Base-by-base conservation (phyloP, 2,888 invertebrate genomes). In the Clepsis dumicolana region DNA sequence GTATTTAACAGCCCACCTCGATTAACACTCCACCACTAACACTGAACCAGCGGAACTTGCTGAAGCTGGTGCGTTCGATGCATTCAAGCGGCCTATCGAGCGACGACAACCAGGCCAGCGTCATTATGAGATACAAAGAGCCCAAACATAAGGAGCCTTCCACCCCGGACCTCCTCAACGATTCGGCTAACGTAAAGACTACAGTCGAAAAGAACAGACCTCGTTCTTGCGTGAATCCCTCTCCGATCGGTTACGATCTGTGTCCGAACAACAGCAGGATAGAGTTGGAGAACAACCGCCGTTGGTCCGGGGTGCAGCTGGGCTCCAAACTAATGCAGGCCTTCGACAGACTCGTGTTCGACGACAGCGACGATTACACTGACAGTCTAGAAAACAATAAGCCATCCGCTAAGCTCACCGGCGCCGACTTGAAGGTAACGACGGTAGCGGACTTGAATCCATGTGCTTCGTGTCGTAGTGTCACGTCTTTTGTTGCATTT, bases 231-330 rank as follows among this genome's bases (percentile, higher is more conserved):
- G 94, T 96, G n/a, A 95, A 96, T 78, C 94, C 94, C 64, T 87
- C 86, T 50, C 81, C 86, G 71, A 82, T 93, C 60, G 90, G 89
- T 32, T 93, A 94, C 61, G 94, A 94, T 65, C 85, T 94, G 25
- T 91, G 93, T 71, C 92, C 90, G 24, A 91, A 89, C 50, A 91
- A 94, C 72, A 94, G 94, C 79, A 86, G 91, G 70, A 94, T 85
- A 70, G 93, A 87, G 78, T 83, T 84, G 81, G 89, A 85, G 76
- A 87, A 75, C 29, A 96, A 95, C 76, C 96, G 96, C 80, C 94
- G 96, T 75, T 97, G 97, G 96, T 96, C 96, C 52, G 95, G 95
- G 41, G 95, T 96, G 48, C 95, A 96, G 71, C 87, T 96, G 73
- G 95, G 95, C 60, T 95, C 96, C 0, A 96, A 96, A 78, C 89